Evolutionary conservation across 2,888 invertebrate genomes (phyloP).

Genomic region (Mythimna impura): DNA sequence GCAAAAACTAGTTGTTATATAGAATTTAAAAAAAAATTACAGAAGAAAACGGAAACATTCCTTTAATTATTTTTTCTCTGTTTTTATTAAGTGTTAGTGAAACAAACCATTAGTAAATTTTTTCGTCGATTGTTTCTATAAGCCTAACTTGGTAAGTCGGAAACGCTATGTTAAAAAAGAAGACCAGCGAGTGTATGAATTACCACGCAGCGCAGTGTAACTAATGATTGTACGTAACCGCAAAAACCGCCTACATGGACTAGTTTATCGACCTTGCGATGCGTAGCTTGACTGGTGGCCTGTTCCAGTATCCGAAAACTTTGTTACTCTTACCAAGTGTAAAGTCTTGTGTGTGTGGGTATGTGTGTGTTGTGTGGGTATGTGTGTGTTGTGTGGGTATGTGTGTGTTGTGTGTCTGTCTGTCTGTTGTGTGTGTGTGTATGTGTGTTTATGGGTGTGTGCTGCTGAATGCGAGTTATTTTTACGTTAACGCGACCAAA

Average conservation of each 20-base stretch:
- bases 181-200: slow-evolving; percentile 12
- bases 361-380: too few species aligned
- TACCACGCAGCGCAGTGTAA: slow-evolving; percentile 25
- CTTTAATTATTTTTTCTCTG: neutral
- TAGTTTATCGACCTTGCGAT: slow-evolving; percentile 25
- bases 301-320: neutral
- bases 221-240: slow-evolving; percentile 10
- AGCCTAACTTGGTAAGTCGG: slow-evolving; percentile 10
- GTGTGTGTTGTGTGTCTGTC: too few species aligned
- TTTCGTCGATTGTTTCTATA: neutral
- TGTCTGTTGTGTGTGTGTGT: too few species aligned
- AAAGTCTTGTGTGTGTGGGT: too few species aligned
- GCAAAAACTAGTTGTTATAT: too few species aligned
- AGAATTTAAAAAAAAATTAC: too few species aligned
- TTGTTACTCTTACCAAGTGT: neutral
- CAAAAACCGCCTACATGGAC: neutral
- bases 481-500: too few species aligned
- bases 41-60: too few species aligned
- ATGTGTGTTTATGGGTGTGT: too few species aligned
- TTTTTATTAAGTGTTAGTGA: neutral
- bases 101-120: neutral
- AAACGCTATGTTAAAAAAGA: slow-evolving; percentile 20
- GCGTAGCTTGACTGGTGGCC: neutral
- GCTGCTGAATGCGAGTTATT: neutral
- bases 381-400: too few species aligned